These are phyloP conservation scores for Acanthisitta chloris DNA, from an alignment of 2,113 vertebrate species.

Conservation along the genomic window DNA sequence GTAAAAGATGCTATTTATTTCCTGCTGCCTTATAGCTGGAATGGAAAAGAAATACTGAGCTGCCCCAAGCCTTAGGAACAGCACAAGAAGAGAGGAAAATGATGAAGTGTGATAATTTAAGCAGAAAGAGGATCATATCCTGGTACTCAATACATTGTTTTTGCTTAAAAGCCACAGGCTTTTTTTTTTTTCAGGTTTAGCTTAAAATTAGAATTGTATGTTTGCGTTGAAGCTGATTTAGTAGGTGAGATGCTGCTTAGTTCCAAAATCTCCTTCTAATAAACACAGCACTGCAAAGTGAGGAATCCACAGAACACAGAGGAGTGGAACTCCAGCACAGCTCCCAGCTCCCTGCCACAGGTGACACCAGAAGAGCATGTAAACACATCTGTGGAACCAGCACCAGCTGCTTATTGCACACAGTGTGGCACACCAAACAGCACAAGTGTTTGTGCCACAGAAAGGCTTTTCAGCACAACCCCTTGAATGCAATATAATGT, in stretches of 20 bases:
- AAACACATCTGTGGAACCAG: neutral
- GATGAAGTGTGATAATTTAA: neutral
- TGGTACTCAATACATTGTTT: neutral
- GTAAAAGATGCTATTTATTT: conserved; percentile 23
- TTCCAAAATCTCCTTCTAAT: neutral
- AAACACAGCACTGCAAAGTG: neutral
- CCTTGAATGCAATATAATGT: neutral
- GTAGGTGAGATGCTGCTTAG: neutral
- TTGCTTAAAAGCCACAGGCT: neutral
- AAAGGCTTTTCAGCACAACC: neutral
- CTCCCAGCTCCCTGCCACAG: too few species aligned
- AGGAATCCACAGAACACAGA: too few species aligned
- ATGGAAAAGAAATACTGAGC: neutral
- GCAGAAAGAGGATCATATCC: neutral
- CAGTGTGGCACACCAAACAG: neutral
- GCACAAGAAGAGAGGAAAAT: neutral
- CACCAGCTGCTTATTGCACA: neutral
- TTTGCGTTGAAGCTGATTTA: neutral
- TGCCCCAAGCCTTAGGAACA: neutral
- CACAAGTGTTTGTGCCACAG: neutral
- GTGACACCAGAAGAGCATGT: too few species aligned
- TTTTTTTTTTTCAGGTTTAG: neutral
- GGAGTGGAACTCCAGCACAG: too few species aligned
- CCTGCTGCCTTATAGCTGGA: neutral
- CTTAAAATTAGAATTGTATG: neutral